Evolutionary conservation across 2,888 invertebrate genomes (phyloP).

Genomic region (Torymus aiolomorphi): DNA sequence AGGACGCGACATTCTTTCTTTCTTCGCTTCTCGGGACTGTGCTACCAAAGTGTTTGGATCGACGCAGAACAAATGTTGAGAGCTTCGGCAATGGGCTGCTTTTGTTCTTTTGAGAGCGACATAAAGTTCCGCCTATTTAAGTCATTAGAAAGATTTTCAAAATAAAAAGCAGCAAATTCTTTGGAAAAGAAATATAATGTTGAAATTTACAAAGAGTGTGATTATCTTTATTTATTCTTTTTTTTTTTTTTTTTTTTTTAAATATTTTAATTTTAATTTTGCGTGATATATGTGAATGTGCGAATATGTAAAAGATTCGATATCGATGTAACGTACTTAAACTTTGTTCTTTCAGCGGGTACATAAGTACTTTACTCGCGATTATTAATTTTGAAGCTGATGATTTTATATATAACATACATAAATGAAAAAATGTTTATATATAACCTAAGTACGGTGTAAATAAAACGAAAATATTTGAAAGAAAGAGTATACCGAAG

Average conservation of each 20-base stretch:
- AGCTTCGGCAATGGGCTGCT: constrained; percentile 20
- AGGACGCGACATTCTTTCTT: constrained; percentile 6
- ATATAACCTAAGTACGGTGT: no score
- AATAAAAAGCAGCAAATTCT: no score
- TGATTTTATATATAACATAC: background rate
- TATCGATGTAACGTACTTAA: no score
- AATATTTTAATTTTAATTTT: background rate
- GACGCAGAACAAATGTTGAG: background rate
- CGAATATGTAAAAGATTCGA: no score
- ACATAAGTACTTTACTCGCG: background rate
- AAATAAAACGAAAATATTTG: no score
- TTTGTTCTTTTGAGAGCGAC: constrained; percentile 5
- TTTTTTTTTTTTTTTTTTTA: background rate
- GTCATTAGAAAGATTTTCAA: no score
- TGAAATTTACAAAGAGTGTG: no score
- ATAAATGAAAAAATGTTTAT: background rate
- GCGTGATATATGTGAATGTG: background rate
- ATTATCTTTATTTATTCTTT: no score
- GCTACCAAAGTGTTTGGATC: background rate
- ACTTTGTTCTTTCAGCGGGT: no score
- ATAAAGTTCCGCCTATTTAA: no score
- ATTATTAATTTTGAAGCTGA: background rate
- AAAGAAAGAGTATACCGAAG: no score
- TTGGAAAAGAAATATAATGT: no score
- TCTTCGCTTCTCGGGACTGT: background rate